Evolutionary conservation across 2,113 vertebrate species (phyloP).

Genomic region (Procavia capensis): DNA sequence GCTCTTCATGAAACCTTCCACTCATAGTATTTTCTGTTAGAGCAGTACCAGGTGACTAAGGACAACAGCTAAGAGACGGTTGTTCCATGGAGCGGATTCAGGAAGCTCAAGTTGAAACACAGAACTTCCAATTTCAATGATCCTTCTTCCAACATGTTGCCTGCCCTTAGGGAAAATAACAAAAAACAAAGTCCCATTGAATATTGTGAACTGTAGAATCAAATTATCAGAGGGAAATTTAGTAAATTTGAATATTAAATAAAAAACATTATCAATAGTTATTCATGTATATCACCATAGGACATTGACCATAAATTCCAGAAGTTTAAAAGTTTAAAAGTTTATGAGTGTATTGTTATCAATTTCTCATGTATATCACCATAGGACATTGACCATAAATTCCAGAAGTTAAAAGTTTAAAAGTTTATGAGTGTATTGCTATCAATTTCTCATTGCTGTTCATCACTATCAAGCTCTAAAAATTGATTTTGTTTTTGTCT

Average conservation of each 20-base stretch:
- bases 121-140: background rate
- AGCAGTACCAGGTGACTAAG: no score
- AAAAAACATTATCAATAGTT: background rate
- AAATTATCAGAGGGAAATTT: conserved; percentile 31
- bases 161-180: background rate
- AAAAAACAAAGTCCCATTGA: background rate
- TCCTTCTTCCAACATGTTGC: background rate
- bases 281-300: background rate
- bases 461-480: conserved; percentile 13
- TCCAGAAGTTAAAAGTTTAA: conserved; percentile 20
- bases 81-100: background rate
- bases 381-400: background rate
- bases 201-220: background rate
- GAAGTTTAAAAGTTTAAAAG: conserved; percentile 53
- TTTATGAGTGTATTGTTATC: no score
- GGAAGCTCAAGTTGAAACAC: background rate
- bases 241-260: conserved; percentile 41
- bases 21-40: no score
- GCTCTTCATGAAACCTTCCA: no score
- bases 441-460: conserved; percentile 55
- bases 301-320: background rate
- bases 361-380: background rate
- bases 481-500: conserved; percentile 58
- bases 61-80: background rate
- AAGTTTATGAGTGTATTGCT: no score